phyloP scores from a whole-genome alignment of 2,797 vertebrate genomes.

The Champsocephalus esox region DNA sequence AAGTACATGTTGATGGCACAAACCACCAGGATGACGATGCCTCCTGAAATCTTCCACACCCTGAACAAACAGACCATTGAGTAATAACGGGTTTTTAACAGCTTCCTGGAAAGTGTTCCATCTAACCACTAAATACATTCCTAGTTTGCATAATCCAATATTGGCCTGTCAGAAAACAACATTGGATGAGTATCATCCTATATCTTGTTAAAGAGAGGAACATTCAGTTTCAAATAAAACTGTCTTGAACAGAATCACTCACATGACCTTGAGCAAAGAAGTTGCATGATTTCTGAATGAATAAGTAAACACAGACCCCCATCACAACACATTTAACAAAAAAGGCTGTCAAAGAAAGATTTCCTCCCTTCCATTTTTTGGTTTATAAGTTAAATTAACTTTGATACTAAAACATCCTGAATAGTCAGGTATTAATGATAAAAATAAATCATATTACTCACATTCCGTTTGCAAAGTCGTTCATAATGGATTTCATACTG shows the following conservation, averaged over 20 bases:
- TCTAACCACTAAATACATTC: conserved; percentile 3
- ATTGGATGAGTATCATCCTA: not conserved
- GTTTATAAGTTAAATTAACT: conserved; percentile 6
- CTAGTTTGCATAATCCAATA: conserved; percentile 7
- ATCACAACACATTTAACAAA: not conserved
- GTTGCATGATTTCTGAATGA: conserved; percentile 4
- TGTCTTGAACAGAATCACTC: not conserved
- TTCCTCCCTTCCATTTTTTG: conserved; percentile 2
- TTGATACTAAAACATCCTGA: not conserved
- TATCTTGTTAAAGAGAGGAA: not conserved
- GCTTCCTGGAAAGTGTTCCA: not conserved
- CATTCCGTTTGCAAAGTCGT: conserved; percentile 92
- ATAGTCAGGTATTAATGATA: not conserved
- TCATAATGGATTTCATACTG: conserved; percentile 91
- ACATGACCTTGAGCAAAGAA: not conserved
- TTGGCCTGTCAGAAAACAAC: not conserved
- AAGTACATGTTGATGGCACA: conserved; percentile 95
- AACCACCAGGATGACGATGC: conserved; percentile 87
- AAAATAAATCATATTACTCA: conserved; percentile 79
- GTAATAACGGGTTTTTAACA: not conserved
- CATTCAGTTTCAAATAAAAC: not conserved
- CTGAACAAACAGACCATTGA: conserved; percentile 71
- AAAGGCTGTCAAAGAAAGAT: not conserved
- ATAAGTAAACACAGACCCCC: not conserved
- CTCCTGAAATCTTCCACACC: conserved; percentile 89